Evolutionary conservation across 2,797 vertebrate genomes (phyloP).

Genomic region (Leucoraja ocellata): DNA sequence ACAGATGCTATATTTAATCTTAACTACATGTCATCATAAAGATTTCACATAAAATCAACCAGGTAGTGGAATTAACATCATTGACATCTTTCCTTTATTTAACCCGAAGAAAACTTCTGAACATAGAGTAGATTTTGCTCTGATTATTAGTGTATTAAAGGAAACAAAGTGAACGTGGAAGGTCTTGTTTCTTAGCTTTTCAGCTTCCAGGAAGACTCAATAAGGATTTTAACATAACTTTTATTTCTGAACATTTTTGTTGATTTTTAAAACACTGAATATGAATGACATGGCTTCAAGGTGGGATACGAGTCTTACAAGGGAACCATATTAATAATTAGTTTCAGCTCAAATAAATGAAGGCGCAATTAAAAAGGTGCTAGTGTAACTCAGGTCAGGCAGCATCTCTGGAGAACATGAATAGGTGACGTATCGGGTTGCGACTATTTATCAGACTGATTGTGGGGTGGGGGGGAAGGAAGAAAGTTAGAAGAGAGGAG

Average conservation of each 20-base stretch:
- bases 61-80: background rate
- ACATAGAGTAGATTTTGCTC: background rate
- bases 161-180: background rate
- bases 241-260: background rate
- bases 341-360: background rate
- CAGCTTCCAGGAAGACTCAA: background rate
- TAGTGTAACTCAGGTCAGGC: no score
- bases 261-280: conserved; percentile 8
- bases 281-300: background rate
- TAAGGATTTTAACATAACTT: background rate
- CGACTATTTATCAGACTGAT: no score
- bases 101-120: background rate
- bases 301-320: background rate
- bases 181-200: no score
- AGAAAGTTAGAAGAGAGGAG: no score
- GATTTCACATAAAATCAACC: background rate
- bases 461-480: no score
- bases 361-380: background rate
- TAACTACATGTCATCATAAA: background rate
- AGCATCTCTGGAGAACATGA: no score
- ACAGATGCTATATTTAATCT: background rate
- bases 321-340: background rate
- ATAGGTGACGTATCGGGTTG: no score
- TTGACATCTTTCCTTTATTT: background rate
- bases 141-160: no score